Conservation (phyloP, 2,888 invertebrate species). For the Julus scanicus region DNA sequence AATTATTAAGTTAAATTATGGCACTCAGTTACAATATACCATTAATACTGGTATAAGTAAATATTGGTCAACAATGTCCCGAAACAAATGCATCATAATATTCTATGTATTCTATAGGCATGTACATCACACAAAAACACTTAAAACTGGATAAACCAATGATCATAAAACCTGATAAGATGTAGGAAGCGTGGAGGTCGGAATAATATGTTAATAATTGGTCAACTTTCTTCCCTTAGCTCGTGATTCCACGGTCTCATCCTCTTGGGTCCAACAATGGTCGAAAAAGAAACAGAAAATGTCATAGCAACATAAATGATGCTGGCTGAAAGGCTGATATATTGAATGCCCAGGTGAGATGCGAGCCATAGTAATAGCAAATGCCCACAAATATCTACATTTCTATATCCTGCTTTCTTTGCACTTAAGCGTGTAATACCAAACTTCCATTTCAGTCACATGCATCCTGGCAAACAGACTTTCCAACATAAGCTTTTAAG, state of each 20-base stretch:
- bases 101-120: too few species aligned
- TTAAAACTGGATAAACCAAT: too few species aligned
- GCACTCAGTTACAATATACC: too few species aligned
- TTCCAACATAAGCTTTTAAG: conserved; percentile 14
- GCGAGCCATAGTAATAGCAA: background rate
- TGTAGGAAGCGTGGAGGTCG: background rate
- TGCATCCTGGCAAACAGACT: conserved; percentile 7
- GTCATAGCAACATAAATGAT: conserved; percentile 28
- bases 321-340: background rate
- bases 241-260: background rate
- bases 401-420: background rate
- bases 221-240: background rate
- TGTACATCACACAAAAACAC: too few species aligned
- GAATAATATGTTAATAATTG: background rate
- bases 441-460: background rate
- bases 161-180: too few species aligned
- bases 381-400: background rate
- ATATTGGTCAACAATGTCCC: too few species aligned
- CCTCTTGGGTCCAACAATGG: background rate
- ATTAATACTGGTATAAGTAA: too few species aligned
- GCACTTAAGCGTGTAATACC: conserved; percentile 23
- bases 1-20: too few species aligned
- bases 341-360: conserved; percentile 19
- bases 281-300: background rate
- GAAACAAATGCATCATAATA: too few species aligned